Evolutionary conservation across 2,113 vertebrate species (phyloP), one percentile per base, ranked within the genome.

Genomic region (Nyctibius bracteatus): DNA sequence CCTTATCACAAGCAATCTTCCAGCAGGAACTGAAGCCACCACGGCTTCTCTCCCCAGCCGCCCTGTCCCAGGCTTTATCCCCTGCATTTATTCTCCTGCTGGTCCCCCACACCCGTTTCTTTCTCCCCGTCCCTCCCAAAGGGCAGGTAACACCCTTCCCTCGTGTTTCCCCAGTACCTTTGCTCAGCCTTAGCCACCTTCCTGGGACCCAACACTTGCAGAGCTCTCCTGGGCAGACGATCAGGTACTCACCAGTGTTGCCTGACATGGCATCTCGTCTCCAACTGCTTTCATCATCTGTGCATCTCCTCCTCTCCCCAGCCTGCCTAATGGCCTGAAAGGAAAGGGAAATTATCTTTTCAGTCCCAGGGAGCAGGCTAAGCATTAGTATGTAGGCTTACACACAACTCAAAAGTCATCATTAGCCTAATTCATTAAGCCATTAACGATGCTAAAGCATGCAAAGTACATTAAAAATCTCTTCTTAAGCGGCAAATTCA

Each of bases 391-490:
- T n/a, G 14, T 46, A 70, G 62, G 43, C 30, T 25, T 72, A 9
- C 3, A 14, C 35, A 31, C 70, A 85, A 57, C 25, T 37, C 61
- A n/a, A 41, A 90, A 92, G 44, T 73, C 49, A 41, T 85, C 63
- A 59, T 74, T 91, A 94, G 44, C 47, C 44, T 89, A 84, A 73
- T 57, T 95, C 82, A 91, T 89, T 94, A 92, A 86, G 62, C 67
- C 22, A 33, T 88, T 94, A 94, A 91, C 0, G 8, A 82, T 33
- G 80, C 37, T 70, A 85, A 93, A 91, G 57, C 62, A 77, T 80
- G 44, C 10, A 80, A 94, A 94, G 71, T 83, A 80, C 79, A 83
- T 92, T 66, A 73, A 92, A 96, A 93, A 46, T 41, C 35, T 86
- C 46, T 81, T 57, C 59, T 90, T 85, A 70, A 82, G 62, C 2